These are phyloP conservation scores for Lophotriccus pileatus DNA, from an alignment of 2,797 vertebrate species.

Conservation along the genomic window DNA sequence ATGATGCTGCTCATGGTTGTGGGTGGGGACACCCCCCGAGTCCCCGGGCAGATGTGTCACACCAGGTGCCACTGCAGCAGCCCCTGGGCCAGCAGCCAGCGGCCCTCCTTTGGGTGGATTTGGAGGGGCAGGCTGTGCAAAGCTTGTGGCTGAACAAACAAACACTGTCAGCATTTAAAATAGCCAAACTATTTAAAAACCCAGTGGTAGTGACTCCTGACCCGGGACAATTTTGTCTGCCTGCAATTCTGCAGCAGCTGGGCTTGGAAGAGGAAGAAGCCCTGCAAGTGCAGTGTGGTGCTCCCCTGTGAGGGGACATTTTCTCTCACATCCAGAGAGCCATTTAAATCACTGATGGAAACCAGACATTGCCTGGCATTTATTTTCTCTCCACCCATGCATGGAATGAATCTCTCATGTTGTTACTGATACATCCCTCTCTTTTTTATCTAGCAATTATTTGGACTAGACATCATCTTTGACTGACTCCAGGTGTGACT, in stretches of 20 bases:
- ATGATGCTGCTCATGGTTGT: fast-evolving
- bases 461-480: not conserved
- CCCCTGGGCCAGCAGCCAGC: fast-evolving
- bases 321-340: not conserved
- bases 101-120: not conserved
- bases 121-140: not conserved
- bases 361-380: not conserved
- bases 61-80: fast-evolving
- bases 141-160: not conserved
- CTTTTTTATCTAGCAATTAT: not conserved
- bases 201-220: not conserved
- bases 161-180: not conserved
- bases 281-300: fast-evolving
- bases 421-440: not conserved
- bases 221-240: not conserved
- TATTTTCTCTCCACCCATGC: not conserved
- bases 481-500: not conserved
- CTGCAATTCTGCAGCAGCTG: not conserved
- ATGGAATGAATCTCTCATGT: not conserved
- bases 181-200: not conserved
- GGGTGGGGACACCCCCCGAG: fast-evolving
- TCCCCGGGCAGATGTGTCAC: not conserved
- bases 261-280: not conserved
- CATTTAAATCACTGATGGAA: not conserved
- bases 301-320: not conserved